Conservation (phyloP, 2,888 invertebrate species). For the Serrognathus titanus region DNA sequence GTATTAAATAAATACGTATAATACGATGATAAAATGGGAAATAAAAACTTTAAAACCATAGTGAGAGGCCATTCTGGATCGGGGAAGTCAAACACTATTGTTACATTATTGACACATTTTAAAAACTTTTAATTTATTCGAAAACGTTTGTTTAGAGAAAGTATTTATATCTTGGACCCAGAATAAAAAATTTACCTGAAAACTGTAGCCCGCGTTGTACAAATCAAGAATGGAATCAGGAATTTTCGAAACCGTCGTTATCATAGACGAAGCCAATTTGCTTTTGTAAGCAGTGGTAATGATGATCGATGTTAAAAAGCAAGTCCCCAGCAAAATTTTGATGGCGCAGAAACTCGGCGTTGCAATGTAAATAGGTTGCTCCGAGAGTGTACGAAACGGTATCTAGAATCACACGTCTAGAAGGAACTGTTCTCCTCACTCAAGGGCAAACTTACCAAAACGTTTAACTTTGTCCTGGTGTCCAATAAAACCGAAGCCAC, state of each 20-base stretch:
- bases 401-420: conserved; percentile 2
- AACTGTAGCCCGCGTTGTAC: conserved; percentile 12
- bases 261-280: conserved; percentile 28
- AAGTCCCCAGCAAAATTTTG: conserved; percentile 11
- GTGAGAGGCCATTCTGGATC: no score
- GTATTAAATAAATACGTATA: no score
- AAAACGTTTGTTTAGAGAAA: no score
- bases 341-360: conserved; percentile 2
- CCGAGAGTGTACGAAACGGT: conserved; percentile 9
- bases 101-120: no score
- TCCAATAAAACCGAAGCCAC: background rate
- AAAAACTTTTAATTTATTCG: no score
- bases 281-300: conserved; percentile 30
- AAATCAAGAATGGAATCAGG: conserved; percentile 20
- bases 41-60: no score
- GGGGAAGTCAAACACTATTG: no score
- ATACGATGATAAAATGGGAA: no score
- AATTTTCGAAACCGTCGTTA: conserved; percentile 24
- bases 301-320: conserved; percentile 23
- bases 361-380: conserved; percentile 10
- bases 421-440: no score
- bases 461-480: no score
- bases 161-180: no score
- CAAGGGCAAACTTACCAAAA: no score
- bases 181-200: conserved; percentile 5